phyloP scores from a whole-genome alignment of 2,113 vertebrate genomes.

The Pipra filicauda region DNA sequence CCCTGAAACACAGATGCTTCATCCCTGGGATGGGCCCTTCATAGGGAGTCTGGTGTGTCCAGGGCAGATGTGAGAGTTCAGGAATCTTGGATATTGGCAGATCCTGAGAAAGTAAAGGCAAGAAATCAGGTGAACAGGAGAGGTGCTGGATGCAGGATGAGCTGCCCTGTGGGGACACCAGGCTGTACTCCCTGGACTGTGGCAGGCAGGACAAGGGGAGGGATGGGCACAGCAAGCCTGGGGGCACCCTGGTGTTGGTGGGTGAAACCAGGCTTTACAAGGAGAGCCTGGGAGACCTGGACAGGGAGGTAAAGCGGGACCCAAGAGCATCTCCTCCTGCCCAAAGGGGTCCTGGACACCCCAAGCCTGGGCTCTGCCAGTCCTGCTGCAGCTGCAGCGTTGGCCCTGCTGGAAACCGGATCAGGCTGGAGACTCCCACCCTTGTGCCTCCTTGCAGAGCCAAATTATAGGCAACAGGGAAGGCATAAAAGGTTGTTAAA shows the following conservation, averaged over 20 bases:
- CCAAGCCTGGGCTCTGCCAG: background rate
- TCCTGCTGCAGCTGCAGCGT: background rate
- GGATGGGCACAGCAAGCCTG: background rate
- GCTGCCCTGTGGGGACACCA: background rate
- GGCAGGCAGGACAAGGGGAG: background rate
- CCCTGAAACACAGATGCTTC: background rate
- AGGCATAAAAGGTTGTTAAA: background rate
- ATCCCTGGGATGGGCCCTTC: background rate
- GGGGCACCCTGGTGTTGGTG: background rate
- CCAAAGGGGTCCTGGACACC: background rate
- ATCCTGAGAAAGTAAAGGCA: background rate
- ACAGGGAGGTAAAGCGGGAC: background rate
- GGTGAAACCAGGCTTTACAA: background rate
- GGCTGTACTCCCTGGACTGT: background rate
- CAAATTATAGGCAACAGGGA: background rate
- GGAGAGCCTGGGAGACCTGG: background rate
- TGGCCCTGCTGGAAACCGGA: background rate
- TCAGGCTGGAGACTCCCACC: background rate
- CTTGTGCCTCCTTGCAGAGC: background rate
- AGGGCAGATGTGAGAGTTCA: fast-evolving
- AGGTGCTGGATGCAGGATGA: background rate
- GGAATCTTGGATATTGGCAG: background rate
- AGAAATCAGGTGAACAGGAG: background rate
- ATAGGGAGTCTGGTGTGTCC: background rate
- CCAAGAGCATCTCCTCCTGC: background rate